phyloP scores from a whole-genome alignment of 1,140 invertebrate species.

The Megalopta genalis region DNA sequence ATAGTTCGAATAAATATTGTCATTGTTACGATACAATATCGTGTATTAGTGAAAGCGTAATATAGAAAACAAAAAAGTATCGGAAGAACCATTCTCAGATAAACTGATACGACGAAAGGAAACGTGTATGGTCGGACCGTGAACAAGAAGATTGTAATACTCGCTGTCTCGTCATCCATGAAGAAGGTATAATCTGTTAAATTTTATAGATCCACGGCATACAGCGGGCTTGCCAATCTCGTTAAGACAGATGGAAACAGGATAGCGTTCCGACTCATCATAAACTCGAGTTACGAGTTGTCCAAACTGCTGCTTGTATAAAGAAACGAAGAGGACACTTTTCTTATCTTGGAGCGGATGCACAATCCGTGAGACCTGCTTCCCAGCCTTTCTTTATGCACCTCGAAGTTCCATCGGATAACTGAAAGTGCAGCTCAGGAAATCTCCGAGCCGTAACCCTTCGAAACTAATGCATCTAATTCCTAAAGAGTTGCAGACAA shows the following conservation, averaged over 20 bases:
- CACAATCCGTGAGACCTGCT: background rate
- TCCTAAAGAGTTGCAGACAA: no score
- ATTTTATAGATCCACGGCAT: background rate
- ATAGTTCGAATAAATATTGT: no score
- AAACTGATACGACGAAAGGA: background rate
- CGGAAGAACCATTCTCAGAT: no score
- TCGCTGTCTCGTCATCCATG: background rate
- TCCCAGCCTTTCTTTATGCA: background rate
- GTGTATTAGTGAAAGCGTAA: no score
- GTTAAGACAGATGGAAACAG: background rate
- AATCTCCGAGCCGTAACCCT: background rate
- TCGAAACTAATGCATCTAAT: background rate
- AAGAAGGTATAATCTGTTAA: background rate
- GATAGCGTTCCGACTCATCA: slow-evolving; percentile 1
- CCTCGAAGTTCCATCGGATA: background rate
- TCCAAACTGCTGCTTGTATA: background rate
- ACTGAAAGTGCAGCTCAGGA: background rate
- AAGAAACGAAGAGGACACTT: slow-evolving; percentile 4
- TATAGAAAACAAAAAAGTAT: no score
- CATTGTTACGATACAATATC: no score
- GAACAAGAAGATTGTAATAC: background rate
- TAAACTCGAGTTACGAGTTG: slow-evolving; percentile 16
- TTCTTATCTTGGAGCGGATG: slow-evolving; percentile 11
- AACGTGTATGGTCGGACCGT: background rate
- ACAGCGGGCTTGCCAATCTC: background rate